Evolutionary conservation across 2,888 invertebrate genomes (phyloP).

Genomic region (Subacronicta megacephala): DNA sequence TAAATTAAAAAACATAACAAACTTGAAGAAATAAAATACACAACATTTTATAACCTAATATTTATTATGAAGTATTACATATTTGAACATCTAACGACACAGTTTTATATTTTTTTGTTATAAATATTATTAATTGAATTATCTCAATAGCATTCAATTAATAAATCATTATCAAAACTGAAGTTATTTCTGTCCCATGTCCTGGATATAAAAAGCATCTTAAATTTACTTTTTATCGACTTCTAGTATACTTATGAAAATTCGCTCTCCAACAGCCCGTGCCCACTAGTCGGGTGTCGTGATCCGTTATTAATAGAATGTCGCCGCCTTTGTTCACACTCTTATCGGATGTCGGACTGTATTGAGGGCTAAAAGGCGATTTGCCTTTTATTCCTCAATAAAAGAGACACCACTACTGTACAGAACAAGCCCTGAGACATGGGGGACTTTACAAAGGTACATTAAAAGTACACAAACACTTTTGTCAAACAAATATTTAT

Average conservation of each 20-base stretch:
- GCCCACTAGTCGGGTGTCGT: no score
- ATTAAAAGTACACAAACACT: no score
- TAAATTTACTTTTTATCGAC: not conserved
- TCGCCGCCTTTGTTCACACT: no score
- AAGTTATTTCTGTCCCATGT: constrained; percentile 8
- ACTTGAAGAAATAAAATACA: constrained; percentile 35
- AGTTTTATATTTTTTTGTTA: constrained; percentile 8
- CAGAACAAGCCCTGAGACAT: no score
- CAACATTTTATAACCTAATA: constrained; percentile 19
- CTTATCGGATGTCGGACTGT: no score
- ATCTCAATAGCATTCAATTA: constrained; percentile 27
- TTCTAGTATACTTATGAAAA: constrained; percentile 6
- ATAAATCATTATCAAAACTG: constrained; percentile 11
- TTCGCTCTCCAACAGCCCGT: not conserved
- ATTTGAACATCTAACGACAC: constrained; percentile 48
- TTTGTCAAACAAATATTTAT: no score
- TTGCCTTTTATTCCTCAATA: no score
- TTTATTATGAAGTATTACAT: constrained; percentile 53
- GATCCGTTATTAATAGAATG: no score
- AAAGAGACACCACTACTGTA: no score
- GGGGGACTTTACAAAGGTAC: no score
- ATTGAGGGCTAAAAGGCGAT: no score
- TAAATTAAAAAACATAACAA: constrained; percentile 18
- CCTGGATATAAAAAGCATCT: constrained; percentile 23
- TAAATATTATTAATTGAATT: constrained; percentile 27